These are phyloP conservation scores for Masnerella sp. DNA, from an alignment of 2,888 invertebrate genomes.

Conservation along the genomic window DNA sequence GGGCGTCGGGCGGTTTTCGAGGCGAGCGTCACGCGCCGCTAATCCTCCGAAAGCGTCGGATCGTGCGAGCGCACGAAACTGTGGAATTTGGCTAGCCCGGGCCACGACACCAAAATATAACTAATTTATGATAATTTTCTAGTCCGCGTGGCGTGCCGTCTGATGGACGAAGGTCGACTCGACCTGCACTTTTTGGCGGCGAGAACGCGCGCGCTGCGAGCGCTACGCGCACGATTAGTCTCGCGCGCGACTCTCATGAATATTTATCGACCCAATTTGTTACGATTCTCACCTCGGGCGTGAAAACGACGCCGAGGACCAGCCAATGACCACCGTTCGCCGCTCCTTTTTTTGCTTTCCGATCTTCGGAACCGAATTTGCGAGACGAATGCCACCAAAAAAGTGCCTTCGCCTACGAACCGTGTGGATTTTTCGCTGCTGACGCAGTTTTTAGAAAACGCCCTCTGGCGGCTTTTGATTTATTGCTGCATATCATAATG, in stretches of 20 bases:
- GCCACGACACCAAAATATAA: constrained; percentile 68
- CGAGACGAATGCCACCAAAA: constrained; percentile 1
- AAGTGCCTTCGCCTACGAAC: no score
- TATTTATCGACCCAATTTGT: constrained; percentile 73
- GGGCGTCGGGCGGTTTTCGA: constrained; percentile 54
- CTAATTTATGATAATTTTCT: constrained; percentile 73
- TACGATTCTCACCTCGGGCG: constrained; percentile 65
- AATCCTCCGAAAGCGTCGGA: constrained; percentile 63
- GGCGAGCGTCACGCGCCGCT: constrained; percentile 63
- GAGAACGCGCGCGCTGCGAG: constrained; percentile 40
- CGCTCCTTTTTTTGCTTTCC: constrained; percentile 30
- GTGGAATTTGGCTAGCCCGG: constrained; percentile 63
- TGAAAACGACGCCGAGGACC: constrained; percentile 60
- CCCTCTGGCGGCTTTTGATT: no score
- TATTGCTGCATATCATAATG: no score
- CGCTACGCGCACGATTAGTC: constrained; percentile 63
- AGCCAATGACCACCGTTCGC: constrained; percentile 41
- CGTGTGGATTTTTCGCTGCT: no score
- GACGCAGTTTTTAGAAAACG: no score
- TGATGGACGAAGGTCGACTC: constrained; percentile 57
- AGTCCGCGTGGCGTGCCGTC: constrained; percentile 63
- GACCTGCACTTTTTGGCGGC: constrained; percentile 48
- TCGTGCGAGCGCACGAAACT: constrained; percentile 66
- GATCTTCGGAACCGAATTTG: constrained; percentile 8
- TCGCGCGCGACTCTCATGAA: constrained; percentile 70